Evolutionary conservation across 2,888 invertebrate genomes (phyloP), one percentile per base, ranked within the genome.

Genomic region (Megalurothrips usitatus): DNA sequence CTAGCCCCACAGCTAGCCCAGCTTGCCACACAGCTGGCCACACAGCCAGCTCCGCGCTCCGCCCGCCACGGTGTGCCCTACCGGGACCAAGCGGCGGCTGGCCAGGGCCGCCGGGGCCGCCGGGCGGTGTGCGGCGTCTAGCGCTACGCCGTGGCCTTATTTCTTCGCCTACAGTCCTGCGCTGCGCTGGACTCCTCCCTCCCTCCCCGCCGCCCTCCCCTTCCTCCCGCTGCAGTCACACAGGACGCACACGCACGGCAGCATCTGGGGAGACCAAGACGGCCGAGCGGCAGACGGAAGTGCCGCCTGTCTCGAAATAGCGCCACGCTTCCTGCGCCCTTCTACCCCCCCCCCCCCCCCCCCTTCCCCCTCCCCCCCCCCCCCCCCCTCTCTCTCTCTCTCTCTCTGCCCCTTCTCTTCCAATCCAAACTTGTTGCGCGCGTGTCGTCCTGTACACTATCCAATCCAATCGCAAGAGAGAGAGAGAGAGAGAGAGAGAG

Each of bases 281-380:
- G 17, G 58, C n/a, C 58, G 58, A n/a, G 19, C 52, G 6, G 58
- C 58, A n/a, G 12, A 0, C 58, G 58, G 58, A 17, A 58, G 58
- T 19, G 58, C 68, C 68, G 68, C 26, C 68, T 26, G 23, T 75
- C 68, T 75, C 68, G 68, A 75, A 75, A 75, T 75, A 75, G 68
- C 68, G 26, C 68, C 26, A 12, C 23, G 68, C 26, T 23, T 0
- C 68, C 26, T 12, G 11, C 68, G 23, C 12, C 68, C 68, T 23
- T 11, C 68, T n/a, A 23, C 68, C 68, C 68, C 68, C 68, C 68
- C 68, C 68, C 68, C 68, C 68, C 68, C 68, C 23, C 68, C 23
- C n/a, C 23, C 68, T 68, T 23, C 23, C 11, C 68, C 68, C 68
- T 68, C 68, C 63, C 63, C 63, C 52, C 52, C 17, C 49, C 49